Base-by-base conservation (phyloP, 2,888 invertebrate species). In the Sycophila texana region DNA sequence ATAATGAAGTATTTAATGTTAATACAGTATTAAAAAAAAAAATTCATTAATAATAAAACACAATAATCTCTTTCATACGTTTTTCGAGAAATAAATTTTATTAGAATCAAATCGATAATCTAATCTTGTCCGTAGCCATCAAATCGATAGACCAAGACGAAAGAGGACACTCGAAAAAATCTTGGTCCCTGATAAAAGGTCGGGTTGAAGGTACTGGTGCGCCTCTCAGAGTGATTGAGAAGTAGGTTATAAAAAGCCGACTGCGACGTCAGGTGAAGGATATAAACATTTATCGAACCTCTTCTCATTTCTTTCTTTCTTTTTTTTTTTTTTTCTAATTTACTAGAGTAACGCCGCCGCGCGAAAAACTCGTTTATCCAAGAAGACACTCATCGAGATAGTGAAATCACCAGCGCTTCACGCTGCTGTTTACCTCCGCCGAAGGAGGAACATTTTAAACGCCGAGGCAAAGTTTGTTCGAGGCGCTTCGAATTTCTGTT, bases 301-400 rank as follows among this genome's bases (percentile, higher is more conserved):
- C 22, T 5, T 39, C 1, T 30, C n/a, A 0, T 10, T 13, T 61
- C 13, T 22, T 30, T n/a, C n/a, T 61, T 61, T 61, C 3, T 26
- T 26, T 26, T 26, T 26, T n/a, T 22, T 61, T 4, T 14, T n/a
- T 26, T 3, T 61, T 61, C 30, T 61, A 61, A 61, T 61, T 61
- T 61, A n/a, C n/a, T 61, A 30, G 30, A 61, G 61, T 61, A 30
- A 61, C 14, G n/a, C n/a, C 30, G 61, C 16, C 26, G 61, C n/a
- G 30, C 30, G 30, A 61, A 30, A 61, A 61, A 39, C 4, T 7
- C 39, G 39, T 39, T 39, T 39, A 39, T 39, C 39, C 39, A 39
- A 4, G 39, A 4, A 7, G 39, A 4, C 39, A 4, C 39, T 39
- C 39, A 5, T 2, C 39, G 39, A 7, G 39, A 39, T 39, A 39